Conservation (phyloP, 2,113 vertebrate genomes). For the Hippolais icterina region DNA sequence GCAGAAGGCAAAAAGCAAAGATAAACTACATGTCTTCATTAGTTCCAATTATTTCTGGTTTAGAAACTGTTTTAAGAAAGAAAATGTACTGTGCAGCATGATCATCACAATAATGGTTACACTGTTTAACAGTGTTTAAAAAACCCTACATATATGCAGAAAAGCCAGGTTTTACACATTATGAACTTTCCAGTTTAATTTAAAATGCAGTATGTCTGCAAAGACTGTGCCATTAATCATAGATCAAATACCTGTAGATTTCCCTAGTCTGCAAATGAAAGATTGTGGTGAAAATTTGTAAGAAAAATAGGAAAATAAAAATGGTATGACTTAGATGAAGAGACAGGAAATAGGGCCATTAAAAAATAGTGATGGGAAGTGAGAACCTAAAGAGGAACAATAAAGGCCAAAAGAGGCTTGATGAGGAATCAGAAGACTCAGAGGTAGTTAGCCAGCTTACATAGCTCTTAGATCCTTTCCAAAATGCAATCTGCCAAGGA, state of each 20-base stretch:
- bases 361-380: neutral
- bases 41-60: neutral
- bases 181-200: conserved; percentile 7
- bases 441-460: neutral
- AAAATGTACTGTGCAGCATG: neutral
- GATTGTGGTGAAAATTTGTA: neutral
- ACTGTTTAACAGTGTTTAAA: neutral
- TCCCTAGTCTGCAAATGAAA: neutral
- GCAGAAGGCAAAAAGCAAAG: neutral
- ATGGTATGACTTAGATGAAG: neutral
- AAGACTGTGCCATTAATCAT: neutral
- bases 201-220: neutral
- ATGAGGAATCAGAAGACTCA: neutral
- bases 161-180: neutral
- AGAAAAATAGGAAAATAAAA: neutral
- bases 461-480: conserved; percentile 10
- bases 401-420: conserved; percentile 9
- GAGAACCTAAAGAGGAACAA: neutral
- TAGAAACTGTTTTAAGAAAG: neutral
- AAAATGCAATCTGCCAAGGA: neutral
- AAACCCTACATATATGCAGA: neutral
- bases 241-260: neutral
- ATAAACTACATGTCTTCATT: neutral
- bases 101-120: neutral
- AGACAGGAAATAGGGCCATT: neutral